Percentiles rank a stretch among this genome's conserved stretches.
These are phyloP conservation scores for Cichlasoma orientale DNA, from an alignment of 2,797 vertebrate species.

Conservation along the genomic window DNA sequence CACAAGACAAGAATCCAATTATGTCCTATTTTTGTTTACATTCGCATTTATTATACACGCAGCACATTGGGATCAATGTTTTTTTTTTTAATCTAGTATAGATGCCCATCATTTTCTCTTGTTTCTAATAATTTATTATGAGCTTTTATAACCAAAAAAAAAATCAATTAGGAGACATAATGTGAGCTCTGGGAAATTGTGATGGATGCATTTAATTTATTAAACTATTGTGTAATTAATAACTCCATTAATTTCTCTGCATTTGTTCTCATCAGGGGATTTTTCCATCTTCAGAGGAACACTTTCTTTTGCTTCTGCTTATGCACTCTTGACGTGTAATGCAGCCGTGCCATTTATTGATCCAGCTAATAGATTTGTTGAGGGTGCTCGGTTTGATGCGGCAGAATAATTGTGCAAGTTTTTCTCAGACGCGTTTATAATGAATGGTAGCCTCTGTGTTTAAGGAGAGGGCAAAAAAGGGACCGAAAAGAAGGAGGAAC, in stretches of 20 bases:
- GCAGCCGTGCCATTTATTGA: background rate
- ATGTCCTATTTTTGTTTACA: background rate
- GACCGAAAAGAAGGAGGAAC: background rate
- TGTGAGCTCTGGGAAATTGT: background rate
- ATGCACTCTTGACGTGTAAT: background rate
- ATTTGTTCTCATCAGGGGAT: background rate
- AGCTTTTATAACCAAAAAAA: too few species aligned
- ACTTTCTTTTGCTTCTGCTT: rapidly evolving
- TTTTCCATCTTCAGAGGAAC: background rate
- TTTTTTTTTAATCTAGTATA: background rate
- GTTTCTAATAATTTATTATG: background rate
- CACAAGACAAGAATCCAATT: background rate
- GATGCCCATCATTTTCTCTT: background rate
- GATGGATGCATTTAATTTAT: background rate
- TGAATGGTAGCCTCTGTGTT: background rate
- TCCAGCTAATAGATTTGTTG: too few species aligned
- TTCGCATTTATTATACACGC: background rate
- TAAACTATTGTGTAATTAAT: background rate
- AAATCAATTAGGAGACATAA: background rate
- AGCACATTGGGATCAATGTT: too few species aligned
- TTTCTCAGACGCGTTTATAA: background rate
- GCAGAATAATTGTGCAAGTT: background rate
- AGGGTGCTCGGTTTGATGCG: too few species aligned
- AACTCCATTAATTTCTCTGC: background rate
- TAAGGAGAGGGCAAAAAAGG: background rate